Evolutionary conservation across 2,888 invertebrate genomes (phyloP), one percentile per base, ranked within the genome.

Genomic region (Drosophila flavopinicola): DNA sequence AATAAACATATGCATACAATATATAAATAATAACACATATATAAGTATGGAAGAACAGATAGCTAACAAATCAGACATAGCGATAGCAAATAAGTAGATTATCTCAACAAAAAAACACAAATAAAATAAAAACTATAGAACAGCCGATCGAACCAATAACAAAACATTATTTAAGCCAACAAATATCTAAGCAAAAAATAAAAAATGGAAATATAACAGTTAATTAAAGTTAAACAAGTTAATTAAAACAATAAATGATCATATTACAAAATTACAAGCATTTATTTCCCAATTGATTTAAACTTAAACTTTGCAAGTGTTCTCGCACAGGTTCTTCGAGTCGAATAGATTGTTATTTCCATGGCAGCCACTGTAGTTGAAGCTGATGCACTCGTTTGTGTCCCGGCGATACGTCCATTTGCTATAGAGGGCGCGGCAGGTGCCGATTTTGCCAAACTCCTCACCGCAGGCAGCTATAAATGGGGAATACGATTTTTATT

Each of bases 281-380:
- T 1, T 0, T 15, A 6, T 27, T 1, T 35, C 13, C 20, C 33
- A 39, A 63, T 53, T 71, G 75, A 56, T 38, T 32, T 7, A 20
- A 32, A n/a, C 6, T 44, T 57, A 80, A n/a, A 35, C n/a, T 30
- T 86, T 86, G 76, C 95, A 95, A 7, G 92, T 92, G 37, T 91
- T 89, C 57, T 92, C 92, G 77, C 95, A 95, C 56, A 93, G 93
- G 2, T 93, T 92, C 30, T 91, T 90, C 0, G 92, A 92, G 3
- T 93, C 91, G 88, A 96, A 96, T 76, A 94, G 94, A 88, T 96
- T 96, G 68, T 93, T 92, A 84, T 96, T 96, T 17, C 96, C 96
- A 13, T 94, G 90, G 78, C 94, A 94, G 5, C 94, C 94, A 3
- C 95, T 94, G 89, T 95, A 97, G 29, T 92, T 92, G 89, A 97